A percentile compares a stretch with the other conserved stretches of the same genome.
phyloP scores from a whole-genome alignment of 2,797 vertebrate species.

The Anas bahamensis region DNA sequence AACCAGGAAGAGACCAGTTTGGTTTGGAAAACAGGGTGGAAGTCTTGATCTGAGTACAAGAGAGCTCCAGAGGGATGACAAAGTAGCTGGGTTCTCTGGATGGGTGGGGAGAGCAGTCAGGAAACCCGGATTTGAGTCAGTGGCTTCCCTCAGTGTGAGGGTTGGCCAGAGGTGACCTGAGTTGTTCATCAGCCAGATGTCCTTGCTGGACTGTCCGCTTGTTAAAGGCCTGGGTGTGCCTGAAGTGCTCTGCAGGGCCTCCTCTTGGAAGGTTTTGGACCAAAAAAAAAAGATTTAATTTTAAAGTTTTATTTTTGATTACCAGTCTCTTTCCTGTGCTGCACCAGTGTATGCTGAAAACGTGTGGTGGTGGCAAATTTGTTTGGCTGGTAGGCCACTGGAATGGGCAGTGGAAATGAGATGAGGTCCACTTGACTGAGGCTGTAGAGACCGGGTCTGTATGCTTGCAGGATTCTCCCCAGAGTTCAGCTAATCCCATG shows the following conservation, averaged over 20 bases:
- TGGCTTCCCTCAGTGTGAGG: constrained; percentile 63
- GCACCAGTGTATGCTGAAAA: neutral
- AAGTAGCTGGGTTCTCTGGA: constrained; percentile 25
- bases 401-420: neutral
- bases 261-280: neutral
- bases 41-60: neutral
- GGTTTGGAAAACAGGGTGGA: constrained; percentile 26
- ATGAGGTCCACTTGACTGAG: neutral
- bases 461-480: neutral
- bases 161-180: constrained; percentile 74
- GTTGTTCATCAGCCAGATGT: neutral
- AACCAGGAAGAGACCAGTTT: neutral
- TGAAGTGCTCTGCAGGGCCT: neutral
- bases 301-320: neutral
- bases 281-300: neutral
- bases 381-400: neutral
- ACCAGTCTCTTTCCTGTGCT: neutral
- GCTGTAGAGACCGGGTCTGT: neutral
- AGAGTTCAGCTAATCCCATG: neutral
- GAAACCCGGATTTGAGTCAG: constrained; percentile 60
- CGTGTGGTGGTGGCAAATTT: neutral
- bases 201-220: neutral
- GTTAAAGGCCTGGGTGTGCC: neutral
- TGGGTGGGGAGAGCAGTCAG: constrained; percentile 37
- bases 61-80: constrained; percentile 58